phyloP scores from a whole-genome alignment of 2,888 invertebrate species.

The Hypomecis atomaria region DNA sequence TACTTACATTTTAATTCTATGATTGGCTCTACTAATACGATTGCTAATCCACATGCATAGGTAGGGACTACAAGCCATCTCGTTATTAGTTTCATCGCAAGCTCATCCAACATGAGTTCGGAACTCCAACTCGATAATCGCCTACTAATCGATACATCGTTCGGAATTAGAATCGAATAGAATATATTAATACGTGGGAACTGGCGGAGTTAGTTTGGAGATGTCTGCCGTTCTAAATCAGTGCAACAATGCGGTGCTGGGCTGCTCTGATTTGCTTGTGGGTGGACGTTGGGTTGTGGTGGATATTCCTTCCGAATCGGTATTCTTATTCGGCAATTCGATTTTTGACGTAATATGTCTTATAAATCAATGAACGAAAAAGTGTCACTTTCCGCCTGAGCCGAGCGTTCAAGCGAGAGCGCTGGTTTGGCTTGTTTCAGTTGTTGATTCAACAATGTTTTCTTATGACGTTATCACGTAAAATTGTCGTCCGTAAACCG shows the following conservation, averaged over 20 bases:
- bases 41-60: background rate
- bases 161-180: constrained; percentile 79
- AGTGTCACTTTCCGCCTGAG: too few relatives aligned
- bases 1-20: background rate
- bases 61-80: background rate
- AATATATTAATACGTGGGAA: constrained; percentile 84
- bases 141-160: constrained; percentile 75
- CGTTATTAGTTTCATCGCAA: constrained; percentile 13
- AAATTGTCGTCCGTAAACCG: too few relatives aligned
- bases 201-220: constrained; percentile 76
- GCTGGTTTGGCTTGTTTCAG: too few relatives aligned
- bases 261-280: constrained; percentile 75
- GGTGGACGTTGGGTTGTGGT: constrained; percentile 57
- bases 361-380: too few relatives aligned
- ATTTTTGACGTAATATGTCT: too few relatives aligned
- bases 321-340: too few relatives aligned
- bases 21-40: background rate
- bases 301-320: constrained; percentile 59
- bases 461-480: too few relatives aligned
- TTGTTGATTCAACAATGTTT: too few relatives aligned
- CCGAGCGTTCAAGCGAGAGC: too few relatives aligned
- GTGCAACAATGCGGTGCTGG: constrained; percentile 77
- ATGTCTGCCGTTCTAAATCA: constrained; percentile 79
- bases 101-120: constrained; percentile 23
- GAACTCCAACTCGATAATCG: constrained; percentile 44